Percentiles rank a stretch among this genome's conserved stretches.
Evolutionary conservation across 1,140 invertebrate species (phyloP).

Genomic region (Oppia nitens): DNA sequence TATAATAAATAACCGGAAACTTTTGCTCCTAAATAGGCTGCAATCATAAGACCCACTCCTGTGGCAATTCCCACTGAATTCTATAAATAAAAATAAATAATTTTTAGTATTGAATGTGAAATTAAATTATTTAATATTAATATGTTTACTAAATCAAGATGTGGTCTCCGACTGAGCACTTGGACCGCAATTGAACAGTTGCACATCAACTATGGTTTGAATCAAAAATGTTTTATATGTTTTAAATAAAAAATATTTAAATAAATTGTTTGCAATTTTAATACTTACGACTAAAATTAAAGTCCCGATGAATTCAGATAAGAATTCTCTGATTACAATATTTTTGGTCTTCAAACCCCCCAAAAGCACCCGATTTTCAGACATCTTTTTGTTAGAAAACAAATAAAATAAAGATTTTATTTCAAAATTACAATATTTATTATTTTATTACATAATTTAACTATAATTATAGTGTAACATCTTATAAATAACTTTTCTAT

Average conservation of each 20-base stretch:
- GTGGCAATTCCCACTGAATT: conserved; percentile 2
- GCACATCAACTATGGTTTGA: conserved; percentile 3
- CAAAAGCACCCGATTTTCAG: neutral
- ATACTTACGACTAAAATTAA: conserved; percentile 10
- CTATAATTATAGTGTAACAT: too few relatives aligned
- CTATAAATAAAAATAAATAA: neutral
- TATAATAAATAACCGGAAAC: neutral
- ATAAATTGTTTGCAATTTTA: neutral
- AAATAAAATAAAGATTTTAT: too few relatives aligned
- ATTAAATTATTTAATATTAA: neutral
- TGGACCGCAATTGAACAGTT: conserved; percentile 8
- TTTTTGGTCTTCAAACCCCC: neutral
- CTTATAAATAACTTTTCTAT: too few relatives aligned
- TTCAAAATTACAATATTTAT: too few relatives aligned
- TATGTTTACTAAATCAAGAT: conserved; percentile 1
- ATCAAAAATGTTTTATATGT: neutral
- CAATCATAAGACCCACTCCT: conserved; percentile 6
- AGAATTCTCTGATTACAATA: neutral
- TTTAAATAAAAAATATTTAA: neutral
- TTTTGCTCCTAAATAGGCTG: neutral
- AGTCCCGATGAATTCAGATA: conserved; percentile 8
- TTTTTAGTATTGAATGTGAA: neutral
- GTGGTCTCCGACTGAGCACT: neutral
- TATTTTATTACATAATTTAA: too few relatives aligned
- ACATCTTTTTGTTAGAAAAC: too few relatives aligned